Evolutionary conservation across 2,113 vertebrate genomes (phyloP), one percentile per base, ranked within the genome.

Genomic region (Tychaedon coryphoeus): DNA sequence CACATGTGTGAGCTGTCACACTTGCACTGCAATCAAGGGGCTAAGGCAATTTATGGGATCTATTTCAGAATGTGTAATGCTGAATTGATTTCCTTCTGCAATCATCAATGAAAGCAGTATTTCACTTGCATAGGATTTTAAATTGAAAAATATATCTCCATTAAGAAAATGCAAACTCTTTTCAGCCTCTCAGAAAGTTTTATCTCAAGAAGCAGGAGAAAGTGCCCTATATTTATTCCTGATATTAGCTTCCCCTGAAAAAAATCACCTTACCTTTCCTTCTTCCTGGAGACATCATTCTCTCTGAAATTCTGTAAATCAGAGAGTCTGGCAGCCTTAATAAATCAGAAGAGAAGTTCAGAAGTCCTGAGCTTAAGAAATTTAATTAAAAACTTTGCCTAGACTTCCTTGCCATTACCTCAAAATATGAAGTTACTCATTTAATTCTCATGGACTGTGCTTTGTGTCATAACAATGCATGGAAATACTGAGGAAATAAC

Each of bases 101-200:
- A 57, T 75, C 79, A 62, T 66, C 62, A 73, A 28, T 91, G 70
- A 94, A 92, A 85, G 50, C 50, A 73, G 31, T 79, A 86, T 82
- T 92, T 93, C 87, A 88, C 78, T 94, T 50, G 38, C 56, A 83
- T 2, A 50, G 74, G 57, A 70, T 70, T 95, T 95, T 82, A 88
- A 93, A 96, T 79, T 90, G 92, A 74, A 91, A 88, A 79, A 76
- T 91, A 8, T 79, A 73, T 92, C 90, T 86, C 76, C 74, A 69
- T 93, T 82, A 86, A 42, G 42, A 65, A 95, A 91, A 79, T 48
- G 42, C 12, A 28, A 86, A 89, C 45, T 51, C 66, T 75, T 12
- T 61, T 62, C 73, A 85, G 54, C 34, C 24, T 81, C 70, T 91
- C 38, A 23, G 67, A 38, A 77, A 86, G 13, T 14, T 87, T 91